Base-by-base conservation (phyloP, 1,140 invertebrate species). In the Aphaenogaster rudis region DNA sequence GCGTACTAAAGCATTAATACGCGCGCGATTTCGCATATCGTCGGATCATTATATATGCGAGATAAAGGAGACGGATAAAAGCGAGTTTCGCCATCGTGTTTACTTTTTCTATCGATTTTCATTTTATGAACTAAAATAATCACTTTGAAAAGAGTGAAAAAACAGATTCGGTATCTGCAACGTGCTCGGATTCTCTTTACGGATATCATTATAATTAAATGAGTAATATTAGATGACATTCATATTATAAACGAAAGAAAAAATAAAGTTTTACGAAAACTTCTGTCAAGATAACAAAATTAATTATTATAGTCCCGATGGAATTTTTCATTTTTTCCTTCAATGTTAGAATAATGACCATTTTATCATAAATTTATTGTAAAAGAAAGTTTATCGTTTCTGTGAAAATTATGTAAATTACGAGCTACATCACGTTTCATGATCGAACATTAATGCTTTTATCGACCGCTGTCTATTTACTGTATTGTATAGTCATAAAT, bases 1-100 rank as follows among this genome's bases (percentile, higher is more conserved):
- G 28, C 52, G 54, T 76, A 76, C 76, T 45, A 21, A 78, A 11
- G 57, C 42, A 66, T 79, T 79, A 79, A 79, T 79, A 79, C 57
- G 72, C 17, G 21, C n/a, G 36, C 36, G 54, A 76, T 77, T 77
- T 61, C 42, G 42, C 76, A 64, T 64, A 64, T 45, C 42, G 11
- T 21, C 15, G 7, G 28, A 33, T 48, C 42, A 64, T 66, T 79
- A 66, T 48, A 45, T 79, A 48, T 66, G 3, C 17, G 17, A 64
- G 28, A 66, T 33, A 59, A 76, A 59, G 59, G 17, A 76, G 33
- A n/a, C 8, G 7, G 7, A 45, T 59, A 61, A 78, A 33, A 33
- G 21, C 15, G 21, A 45, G 11, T 48, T 0, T 33, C 42, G 39
- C 8, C 9, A 21, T 21, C n/a, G 7, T 59, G 21, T 61, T 77